Percentiles rank a stretch among this genome's conserved stretches.
Evolutionary conservation across 2,888 invertebrate genomes (phyloP).

Genomic region (Leptinotarsa haldemani): DNA sequence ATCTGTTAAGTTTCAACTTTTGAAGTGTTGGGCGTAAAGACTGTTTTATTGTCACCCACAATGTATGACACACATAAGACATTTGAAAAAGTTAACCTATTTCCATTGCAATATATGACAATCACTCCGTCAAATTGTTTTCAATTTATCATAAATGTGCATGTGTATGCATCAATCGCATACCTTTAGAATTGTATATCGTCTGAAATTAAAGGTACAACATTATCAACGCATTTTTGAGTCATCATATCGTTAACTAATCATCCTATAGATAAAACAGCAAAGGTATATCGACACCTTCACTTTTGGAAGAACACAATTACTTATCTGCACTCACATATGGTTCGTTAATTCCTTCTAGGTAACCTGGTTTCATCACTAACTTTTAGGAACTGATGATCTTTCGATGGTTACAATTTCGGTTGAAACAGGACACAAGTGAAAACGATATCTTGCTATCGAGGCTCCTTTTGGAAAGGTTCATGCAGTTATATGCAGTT

Average conservation of each 20-base stretch:
- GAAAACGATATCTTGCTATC: neutral
- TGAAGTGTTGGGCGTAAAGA: conserved; percentile 10
- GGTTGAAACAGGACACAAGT: neutral
- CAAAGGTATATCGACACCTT: neutral
- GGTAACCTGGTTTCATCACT: neutral
- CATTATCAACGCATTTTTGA: neutral
- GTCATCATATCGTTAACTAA: neutral
- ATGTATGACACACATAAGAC: neutral
- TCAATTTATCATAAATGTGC: neutral
- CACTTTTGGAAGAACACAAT: neutral
- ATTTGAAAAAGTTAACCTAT: neutral
- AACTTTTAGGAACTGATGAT: neutral
- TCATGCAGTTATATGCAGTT: no score
- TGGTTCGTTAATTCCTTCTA: conserved; percentile 5
- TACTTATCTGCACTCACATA: neutral
- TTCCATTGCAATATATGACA: neutral
- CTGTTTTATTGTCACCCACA: neutral
- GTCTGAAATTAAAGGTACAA: neutral
- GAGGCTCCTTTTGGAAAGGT: no score
- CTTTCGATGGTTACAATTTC: neutral
- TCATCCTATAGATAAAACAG: neutral
- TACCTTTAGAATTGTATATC: neutral
- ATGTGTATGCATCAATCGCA: neutral
- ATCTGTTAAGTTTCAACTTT: neutral
- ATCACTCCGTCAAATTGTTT: neutral